phyloP scores from a whole-genome alignment of 2,888 invertebrate species.

The Ditylenchus weischeri region DNA sequence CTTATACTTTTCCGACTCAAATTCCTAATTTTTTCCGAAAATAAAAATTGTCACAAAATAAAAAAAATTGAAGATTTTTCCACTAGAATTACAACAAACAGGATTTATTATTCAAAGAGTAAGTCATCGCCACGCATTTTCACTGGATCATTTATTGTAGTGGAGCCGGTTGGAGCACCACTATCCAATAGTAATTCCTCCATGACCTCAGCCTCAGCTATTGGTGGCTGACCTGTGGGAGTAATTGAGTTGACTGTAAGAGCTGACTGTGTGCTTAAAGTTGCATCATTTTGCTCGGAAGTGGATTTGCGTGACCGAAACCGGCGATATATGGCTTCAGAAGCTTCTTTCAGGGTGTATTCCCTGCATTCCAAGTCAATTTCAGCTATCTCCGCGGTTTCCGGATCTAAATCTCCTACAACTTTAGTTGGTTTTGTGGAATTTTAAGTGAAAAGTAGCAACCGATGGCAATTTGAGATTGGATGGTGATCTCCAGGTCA shows the following conservation, averaged over 20 bases:
- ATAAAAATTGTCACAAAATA: too few relatives aligned
- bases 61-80: too few relatives aligned
- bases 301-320: background rate
- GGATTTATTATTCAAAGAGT: too few relatives aligned
- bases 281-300: background rate
- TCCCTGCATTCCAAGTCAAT: conserved; percentile 19
- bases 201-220: background rate
- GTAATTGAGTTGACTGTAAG: too few relatives aligned
- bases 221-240: background rate
- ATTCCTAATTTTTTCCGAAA: too few relatives aligned
- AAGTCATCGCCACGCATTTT: too few relatives aligned
- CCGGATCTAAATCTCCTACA: conserved; percentile 26
- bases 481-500: conserved; percentile 26
- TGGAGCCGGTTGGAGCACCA: background rate
- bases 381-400: conserved; percentile 18
- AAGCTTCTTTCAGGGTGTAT: background rate
- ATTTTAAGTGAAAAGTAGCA: too few relatives aligned
- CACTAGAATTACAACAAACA: too few relatives aligned
- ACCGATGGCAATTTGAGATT: conserved; percentile 27
- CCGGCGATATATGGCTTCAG: conserved; percentile 13
- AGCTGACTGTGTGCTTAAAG: background rate
- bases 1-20: too few relatives aligned
- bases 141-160: too few relatives aligned
- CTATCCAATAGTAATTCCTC: background rate
- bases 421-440: too few relatives aligned